These are phyloP conservation scores for Notechis scutatus DNA, from an alignment of 2,113 vertebrate genomes.

Conservation along the genomic window DNA sequence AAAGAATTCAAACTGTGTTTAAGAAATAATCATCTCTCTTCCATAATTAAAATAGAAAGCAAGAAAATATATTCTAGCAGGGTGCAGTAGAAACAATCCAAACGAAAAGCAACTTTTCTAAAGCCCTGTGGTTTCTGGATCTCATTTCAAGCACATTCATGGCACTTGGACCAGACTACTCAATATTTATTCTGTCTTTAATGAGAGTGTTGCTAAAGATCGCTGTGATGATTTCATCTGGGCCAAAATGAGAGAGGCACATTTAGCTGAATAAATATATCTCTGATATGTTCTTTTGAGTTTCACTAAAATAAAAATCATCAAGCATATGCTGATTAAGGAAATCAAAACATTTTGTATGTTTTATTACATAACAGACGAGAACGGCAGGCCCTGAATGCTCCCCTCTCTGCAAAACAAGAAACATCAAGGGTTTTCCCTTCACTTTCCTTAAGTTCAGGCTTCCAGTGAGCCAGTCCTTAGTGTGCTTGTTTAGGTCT, in stretches of 20 bases:
- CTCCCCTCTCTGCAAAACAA: background rate
- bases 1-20: conserved; percentile 5
- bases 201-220: conserved; percentile 7
- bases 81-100: background rate
- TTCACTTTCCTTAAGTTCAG: background rate
- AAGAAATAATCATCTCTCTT: background rate
- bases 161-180: background rate
- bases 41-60: background rate
- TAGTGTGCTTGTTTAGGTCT: background rate
- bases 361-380: background rate
- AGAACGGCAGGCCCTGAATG: background rate
- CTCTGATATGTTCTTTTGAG: background rate
- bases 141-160: conserved; percentile 1
- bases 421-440: background rate
- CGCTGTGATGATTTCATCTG: background rate
- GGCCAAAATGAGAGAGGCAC: background rate
- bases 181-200: conserved; percentile 8
- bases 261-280: background rate
- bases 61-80: background rate
- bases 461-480: conserved; percentile 16
- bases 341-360: background rate
- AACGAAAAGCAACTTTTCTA: background rate
- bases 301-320: background rate
- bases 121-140: conserved; percentile 16
- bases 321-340: background rate